A percentile compares a stretch with the other conserved stretches of the same genome.
phyloP scores from a whole-genome alignment of 1,140 invertebrate species.

The Drosophila navojoa region DNA sequence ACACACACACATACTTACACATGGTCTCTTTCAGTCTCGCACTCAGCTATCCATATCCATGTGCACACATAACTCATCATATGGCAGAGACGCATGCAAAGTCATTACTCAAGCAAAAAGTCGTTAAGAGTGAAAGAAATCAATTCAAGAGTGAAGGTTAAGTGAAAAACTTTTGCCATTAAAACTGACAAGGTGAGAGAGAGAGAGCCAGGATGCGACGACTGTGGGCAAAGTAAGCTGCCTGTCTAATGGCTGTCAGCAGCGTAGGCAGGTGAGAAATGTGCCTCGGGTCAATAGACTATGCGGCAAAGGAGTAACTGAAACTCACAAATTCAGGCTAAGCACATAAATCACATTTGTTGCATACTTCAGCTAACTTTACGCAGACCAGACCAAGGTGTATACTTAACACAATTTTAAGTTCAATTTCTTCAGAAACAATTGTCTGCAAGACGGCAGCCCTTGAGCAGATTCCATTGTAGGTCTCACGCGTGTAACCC shows the following conservation, averaged over 20 bases:
- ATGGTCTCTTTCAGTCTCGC: not conserved
- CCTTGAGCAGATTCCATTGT: not conserved
- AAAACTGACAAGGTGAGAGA: constrained; percentile 63
- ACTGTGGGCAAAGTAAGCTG: not conserved
- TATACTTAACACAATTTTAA: constrained; percentile 4
- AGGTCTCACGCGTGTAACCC: constrained; percentile 10
- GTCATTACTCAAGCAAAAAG: constrained; percentile 75
- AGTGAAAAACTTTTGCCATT: constrained; percentile 76
- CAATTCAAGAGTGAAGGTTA: constrained; percentile 75
- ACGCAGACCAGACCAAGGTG: not conserved
- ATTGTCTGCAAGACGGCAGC: constrained; percentile 1
- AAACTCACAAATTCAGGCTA: constrained; percentile 1
- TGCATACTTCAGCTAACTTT: constrained; percentile 12
- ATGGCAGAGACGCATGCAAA: constrained; percentile 68
- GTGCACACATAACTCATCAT: constrained; percentile 55
- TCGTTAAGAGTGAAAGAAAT: constrained; percentile 70
- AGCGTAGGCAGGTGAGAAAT: constrained; percentile 30
- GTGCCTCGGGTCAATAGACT: constrained; percentile 40
- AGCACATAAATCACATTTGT: constrained; percentile 40
- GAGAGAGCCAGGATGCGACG: not conserved
- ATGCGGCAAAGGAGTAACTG: constrained; percentile 4
- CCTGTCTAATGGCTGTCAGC: constrained; percentile 35
- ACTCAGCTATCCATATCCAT: not conserved
- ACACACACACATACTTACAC: constrained; percentile 13
- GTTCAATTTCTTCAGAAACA: constrained; percentile 3